Conservation (phyloP, 2,888 invertebrate genomes). For the Clistopyga incitator region DNA sequence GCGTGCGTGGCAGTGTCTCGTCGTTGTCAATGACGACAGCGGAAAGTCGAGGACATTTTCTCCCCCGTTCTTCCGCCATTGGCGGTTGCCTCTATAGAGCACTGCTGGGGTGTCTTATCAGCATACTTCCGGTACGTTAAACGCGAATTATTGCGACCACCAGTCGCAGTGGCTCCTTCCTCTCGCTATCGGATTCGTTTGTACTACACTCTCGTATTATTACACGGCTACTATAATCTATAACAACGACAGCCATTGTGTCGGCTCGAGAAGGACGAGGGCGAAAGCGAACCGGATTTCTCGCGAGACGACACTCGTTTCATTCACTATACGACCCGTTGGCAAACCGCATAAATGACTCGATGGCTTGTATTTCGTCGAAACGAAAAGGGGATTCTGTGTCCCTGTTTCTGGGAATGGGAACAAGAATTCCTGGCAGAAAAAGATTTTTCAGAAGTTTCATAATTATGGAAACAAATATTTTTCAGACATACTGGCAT, state of each 20-base stretch:
- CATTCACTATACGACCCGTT: slow-evolving; percentile 13
- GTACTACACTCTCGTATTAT: background rate
- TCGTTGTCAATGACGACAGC: slow-evolving; percentile 44
- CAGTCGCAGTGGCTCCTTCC: slow-evolving; percentile 63
- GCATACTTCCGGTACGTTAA: slow-evolving; percentile 74
- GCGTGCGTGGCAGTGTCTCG: slow-evolving; percentile 4
- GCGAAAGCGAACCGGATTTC: slow-evolving; percentile 4
- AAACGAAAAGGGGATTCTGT: background rate
- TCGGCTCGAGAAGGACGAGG: slow-evolving; percentile 27
- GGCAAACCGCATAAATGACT: background rate
- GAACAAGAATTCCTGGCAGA: background rate
- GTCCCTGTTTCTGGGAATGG: background rate
- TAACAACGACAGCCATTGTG: slow-evolving; percentile 54
- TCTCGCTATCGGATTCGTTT: slow-evolving; percentile 56
- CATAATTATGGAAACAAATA: background rate
- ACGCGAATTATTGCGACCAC: slow-evolving; percentile 71
- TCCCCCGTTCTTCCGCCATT: slow-evolving; percentile 38
- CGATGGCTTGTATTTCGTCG: background rate
- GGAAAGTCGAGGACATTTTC: slow-evolving; percentile 60
- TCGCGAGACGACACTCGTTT: slow-evolving; percentile 20
- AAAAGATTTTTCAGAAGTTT: background rate
- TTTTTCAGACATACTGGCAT: too few relatives aligned
- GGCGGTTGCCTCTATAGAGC: slow-evolving; percentile 27
- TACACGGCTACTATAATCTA: background rate
- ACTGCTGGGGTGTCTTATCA: slow-evolving; percentile 73